Evolutionary conservation across 2,888 invertebrate genomes (phyloP), one percentile per base, ranked within the genome.

Genomic region (Diadegma fenestrale): DNA sequence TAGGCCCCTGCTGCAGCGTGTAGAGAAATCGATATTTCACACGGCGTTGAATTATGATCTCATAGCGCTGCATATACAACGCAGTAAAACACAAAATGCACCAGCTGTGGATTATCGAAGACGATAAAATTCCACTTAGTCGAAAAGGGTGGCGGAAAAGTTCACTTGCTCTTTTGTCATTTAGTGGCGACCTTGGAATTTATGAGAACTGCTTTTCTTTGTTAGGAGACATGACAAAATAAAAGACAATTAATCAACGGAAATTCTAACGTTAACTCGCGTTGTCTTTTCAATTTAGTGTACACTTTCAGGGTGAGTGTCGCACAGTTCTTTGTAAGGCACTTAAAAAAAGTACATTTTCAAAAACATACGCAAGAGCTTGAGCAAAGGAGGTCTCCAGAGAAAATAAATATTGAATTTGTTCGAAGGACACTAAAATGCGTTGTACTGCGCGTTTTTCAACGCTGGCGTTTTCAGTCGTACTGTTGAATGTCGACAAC

Each of bases 101-200:
- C 80, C 84, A 77, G 83, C 72, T 78, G 87, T 63, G 63, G 77
- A 76, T 84, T 87, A 86, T 85, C 80, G 86, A 81, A 73, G 48
- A 86, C 75, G 75, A 82, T 88, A 88, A 89, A 89, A 89, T 72
- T 86, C 77, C 76, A 86, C 88, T 87, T 76, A 58, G 73, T 79
- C 76, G 77, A 83, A 84, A 85, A 82, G 48, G 19, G 48, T 22
- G 33, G 71, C 41, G 54, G 73, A 77, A 77, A 64, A 77, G 77
- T 33, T 2, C 48, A 51, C 66, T 68, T n/a, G 37, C 48, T 58
- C 76, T 54, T 7, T 33, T 22, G 7, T 26, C 71, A 72, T 80
- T 75, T 58, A 84, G 58, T 75, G 51, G 43, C 51, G 43, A 33
- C 63, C 68, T 81, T 43, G 69, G 17, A 76, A 71, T 77, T 69